Percentiles rank a stretch among this genome's conserved stretches.
Evolutionary conservation across 2,888 invertebrate genomes (phyloP).

Genomic region (Nomada fucata): DNA sequence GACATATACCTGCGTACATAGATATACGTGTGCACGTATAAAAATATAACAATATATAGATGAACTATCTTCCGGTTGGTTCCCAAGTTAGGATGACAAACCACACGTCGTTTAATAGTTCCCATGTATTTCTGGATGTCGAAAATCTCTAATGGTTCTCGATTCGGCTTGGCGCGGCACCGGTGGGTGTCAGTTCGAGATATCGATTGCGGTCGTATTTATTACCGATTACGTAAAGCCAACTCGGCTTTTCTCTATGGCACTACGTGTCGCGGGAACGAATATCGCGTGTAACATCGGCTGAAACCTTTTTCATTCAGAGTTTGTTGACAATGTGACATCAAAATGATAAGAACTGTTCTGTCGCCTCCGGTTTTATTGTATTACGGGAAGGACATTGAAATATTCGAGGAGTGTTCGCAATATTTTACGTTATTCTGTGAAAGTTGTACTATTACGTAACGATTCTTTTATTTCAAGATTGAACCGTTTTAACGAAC

Average conservation of each 20-base stretch:
- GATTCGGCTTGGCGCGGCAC: slow-evolving; percentile 41
- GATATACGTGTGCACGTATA: too few relatives aligned
- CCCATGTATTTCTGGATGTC: slow-evolving; percentile 5
- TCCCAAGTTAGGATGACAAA: slow-evolving; percentile 37
- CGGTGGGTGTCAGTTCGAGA: slow-evolving; percentile 58
- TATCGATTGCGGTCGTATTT: slow-evolving; percentile 68
- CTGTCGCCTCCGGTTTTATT: not conserved
- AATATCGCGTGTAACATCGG: slow-evolving; percentile 37
- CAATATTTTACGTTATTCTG: not conserved
- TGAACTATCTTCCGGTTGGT: not conserved
- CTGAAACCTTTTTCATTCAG: slow-evolving; percentile 24
- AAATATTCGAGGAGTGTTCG: not conserved
- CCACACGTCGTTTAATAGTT: slow-evolving; percentile 23
- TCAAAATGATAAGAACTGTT: slow-evolving; percentile 17
- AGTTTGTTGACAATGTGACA: slow-evolving; percentile 25
- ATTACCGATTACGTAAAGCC: slow-evolving; percentile 71
- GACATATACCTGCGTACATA: not conserved
- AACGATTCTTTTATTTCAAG: not conserved
- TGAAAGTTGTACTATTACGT: not conserved
- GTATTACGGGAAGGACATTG: too few relatives aligned
- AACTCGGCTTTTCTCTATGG: slow-evolving; percentile 20
- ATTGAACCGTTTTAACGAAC: not conserved
- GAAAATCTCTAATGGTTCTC: slow-evolving; percentile 42
- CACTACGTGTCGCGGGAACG: slow-evolving; percentile 15
- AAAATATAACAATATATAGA: too few relatives aligned